These are phyloP conservation scores for Idaea aversata DNA, from an alignment of 2,888 invertebrate species.

Conservation along the genomic window DNA sequence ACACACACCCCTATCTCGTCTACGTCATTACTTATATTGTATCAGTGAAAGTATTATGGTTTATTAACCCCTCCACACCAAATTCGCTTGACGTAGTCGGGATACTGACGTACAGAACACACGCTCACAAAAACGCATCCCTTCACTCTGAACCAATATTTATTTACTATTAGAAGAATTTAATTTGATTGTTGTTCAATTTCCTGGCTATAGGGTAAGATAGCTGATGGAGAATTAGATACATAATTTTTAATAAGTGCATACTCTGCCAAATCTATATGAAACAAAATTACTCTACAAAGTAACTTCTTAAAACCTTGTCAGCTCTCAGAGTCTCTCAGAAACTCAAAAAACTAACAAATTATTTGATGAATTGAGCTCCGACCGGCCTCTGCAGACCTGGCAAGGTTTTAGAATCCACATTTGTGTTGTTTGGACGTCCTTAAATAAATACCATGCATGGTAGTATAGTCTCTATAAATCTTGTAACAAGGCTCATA, in stretches of 20 bases:
- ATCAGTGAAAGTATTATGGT: too few species aligned
- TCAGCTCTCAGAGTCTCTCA: background rate
- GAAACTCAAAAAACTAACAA: too few species aligned
- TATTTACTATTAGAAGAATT: background rate
- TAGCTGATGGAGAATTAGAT: background rate
- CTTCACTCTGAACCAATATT: background rate
- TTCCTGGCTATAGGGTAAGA: background rate
- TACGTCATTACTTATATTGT: too few species aligned
- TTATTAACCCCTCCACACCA: background rate
- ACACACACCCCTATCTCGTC: slow-evolving; percentile 7
- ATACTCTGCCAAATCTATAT: too few species aligned
- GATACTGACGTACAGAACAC: slow-evolving; percentile 2
- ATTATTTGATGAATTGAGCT: too few species aligned
- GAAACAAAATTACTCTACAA: too few species aligned
- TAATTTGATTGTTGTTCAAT: background rate
- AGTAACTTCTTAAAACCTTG: background rate
- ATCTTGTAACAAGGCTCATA: background rate
- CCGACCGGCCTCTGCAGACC: too few species aligned
- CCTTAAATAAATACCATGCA: background rate
- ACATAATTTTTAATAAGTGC: background rate
- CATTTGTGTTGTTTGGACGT: too few species aligned
- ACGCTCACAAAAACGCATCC: background rate
- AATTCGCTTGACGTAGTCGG: background rate
- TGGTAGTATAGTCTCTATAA: background rate
- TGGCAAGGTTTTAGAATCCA: too few species aligned